Conservation (phyloP, 2,888 invertebrate genomes). For the Sinotaia quadrata region DNA sequence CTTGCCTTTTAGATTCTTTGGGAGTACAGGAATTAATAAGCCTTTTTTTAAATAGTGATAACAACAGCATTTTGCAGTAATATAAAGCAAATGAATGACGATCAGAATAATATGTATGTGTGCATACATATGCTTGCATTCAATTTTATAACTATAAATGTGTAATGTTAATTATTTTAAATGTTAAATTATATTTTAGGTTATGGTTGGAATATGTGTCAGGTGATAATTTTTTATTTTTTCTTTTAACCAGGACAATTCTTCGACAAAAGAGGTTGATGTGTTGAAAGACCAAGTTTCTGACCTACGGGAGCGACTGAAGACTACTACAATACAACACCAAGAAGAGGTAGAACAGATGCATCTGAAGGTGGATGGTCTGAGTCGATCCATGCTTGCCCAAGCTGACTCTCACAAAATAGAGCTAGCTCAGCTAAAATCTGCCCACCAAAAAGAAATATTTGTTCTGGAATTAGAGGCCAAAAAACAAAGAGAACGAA, state of each 20-base stretch:
- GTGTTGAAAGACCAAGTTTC: conserved; percentile 74
- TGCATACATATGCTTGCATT: too few species aligned
- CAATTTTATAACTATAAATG: too few species aligned
- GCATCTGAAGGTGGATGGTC: conserved; percentile 55
- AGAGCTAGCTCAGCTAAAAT: conserved; percentile 67
- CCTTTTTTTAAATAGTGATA: too few species aligned
- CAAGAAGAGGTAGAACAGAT: conserved; percentile 73
- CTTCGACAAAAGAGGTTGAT: conserved; percentile 57
- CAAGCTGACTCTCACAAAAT: conserved; percentile 70
- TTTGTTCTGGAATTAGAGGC: conserved; percentile 66
- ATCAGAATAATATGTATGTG: too few species aligned
- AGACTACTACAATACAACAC: conserved; percentile 50
- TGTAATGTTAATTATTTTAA: too few species aligned
- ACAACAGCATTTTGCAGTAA: too few species aligned
- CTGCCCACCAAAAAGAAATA: conserved; percentile 80
- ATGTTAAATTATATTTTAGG: too few species aligned
- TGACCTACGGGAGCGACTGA: conserved; percentile 73
- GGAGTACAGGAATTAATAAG: too few species aligned
- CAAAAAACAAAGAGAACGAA: conserved; percentile 85
- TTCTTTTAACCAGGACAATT: background rate
- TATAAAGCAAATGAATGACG: too few species aligned
- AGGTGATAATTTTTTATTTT: background rate
- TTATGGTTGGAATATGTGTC: too few species aligned
- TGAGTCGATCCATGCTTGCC: conserved; percentile 61
- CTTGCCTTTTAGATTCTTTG: too few species aligned